These are phyloP conservation scores for Echinometra lucunter DNA, from an alignment of 53 echinoderm and acorn worm species.

Conservation along the genomic window DNA sequence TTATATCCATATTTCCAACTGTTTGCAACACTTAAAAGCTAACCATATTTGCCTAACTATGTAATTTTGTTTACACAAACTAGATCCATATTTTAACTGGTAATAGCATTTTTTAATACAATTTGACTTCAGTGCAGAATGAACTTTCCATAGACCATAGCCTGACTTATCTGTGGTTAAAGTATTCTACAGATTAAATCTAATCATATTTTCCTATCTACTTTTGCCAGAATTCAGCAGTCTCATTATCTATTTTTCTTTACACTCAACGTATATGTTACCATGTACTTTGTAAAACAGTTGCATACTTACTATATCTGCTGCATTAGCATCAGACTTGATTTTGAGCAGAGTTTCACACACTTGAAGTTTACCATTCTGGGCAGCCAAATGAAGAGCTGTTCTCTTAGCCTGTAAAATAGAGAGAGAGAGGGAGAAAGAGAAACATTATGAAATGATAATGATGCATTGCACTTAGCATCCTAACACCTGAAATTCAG, in stretches of 20 bases:
- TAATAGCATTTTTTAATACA: too few relatives aligned
- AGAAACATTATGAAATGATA: not conserved
- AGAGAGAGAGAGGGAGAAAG: not conserved
- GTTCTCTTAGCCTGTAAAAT: slow-evolving; percentile 88
- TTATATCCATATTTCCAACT: too few relatives aligned
- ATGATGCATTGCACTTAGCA: not conserved
- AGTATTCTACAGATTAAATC: not conserved
- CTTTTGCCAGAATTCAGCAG: too few relatives aligned
- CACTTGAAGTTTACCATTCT: slow-evolving; percentile 86
- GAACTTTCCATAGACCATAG: too few relatives aligned
- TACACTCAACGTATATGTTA: not conserved
- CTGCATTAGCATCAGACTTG: slow-evolving; percentile 87
- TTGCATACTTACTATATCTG: slow-evolving; percentile 71
- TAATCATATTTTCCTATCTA: not conserved
- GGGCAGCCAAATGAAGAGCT: slow-evolving; percentile 84
- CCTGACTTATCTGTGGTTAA: too few relatives aligned
- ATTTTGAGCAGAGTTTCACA: slow-evolving; percentile 93
- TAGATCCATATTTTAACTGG: too few relatives aligned
- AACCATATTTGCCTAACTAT: not conserved
- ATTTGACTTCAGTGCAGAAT: too few relatives aligned
- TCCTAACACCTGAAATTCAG: too few relatives aligned
- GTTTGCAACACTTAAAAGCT: not conserved
- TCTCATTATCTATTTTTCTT: too few relatives aligned
- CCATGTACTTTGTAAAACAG: not conserved
- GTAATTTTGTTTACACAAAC: too few relatives aligned